Base-by-base conservation (phyloP, 2,113 vertebrate species). In the Dicentrarchus labrax region DNA sequence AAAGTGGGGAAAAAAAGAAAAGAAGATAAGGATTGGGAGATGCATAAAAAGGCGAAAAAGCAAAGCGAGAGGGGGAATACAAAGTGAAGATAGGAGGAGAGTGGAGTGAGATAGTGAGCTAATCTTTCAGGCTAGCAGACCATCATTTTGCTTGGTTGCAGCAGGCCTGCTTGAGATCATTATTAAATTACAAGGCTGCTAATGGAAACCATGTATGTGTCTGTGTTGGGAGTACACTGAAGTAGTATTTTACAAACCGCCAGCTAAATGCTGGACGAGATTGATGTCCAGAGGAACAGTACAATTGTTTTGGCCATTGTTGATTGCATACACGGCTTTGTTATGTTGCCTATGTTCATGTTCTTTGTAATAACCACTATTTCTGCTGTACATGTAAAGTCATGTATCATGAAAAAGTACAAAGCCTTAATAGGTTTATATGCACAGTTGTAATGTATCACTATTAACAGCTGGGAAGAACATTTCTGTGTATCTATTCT, bases 131-230 rank as follows among this genome's bases (percentile, higher is more conserved):
- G 47, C 62, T 64, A 56, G 68, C 75, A 69, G 77, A 88, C 15
- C 75, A 78, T 86, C 76, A 78, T 89, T 66, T 78, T 88, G 76
- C 74, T 64, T 48, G 48, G 77, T 85, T 82, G 48, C 82, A 87
- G 74, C 83, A 76, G 88, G 76, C 82, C 73, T 83, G 74, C 87
- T 93, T 86, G 74, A 39, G 84, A 74, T 73, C 24, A 50, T 91
- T 90, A 95, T 93, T 92, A 75, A 91, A 92, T 94, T 88, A 94
- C 87, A 90, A 54, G 86, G 64, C 60, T 75, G 59, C 88, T 92
- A 93, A 94, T 94, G 84, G 70, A 88, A 80, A 82, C 83, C 89
- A 79, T 64, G 76, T 61, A 59, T 57, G 54, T 72, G 82, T 91
- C 84, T 93, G 88, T 65, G 78, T 86, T 86, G 78, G 72, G 76